Evolutionary conservation across 2,113 vertebrate species (phyloP).

Genomic region (Ardeotis arabs): DNA sequence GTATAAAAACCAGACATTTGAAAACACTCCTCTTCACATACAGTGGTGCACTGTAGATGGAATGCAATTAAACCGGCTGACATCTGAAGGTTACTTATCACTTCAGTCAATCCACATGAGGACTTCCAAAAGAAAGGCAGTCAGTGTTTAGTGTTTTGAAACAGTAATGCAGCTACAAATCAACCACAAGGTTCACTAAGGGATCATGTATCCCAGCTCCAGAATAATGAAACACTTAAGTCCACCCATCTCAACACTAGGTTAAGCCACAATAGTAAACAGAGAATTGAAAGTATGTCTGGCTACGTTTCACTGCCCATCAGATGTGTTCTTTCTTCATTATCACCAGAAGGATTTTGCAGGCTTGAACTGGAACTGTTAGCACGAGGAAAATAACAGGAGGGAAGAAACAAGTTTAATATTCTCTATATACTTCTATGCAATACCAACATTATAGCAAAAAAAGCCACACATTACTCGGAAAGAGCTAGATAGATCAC

Average conservation of each 20-base stretch:
- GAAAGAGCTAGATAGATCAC: not conserved
- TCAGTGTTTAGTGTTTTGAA: not conserved
- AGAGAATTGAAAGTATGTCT: not conserved
- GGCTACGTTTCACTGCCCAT: slow-evolving; percentile 52
- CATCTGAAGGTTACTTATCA: not conserved
- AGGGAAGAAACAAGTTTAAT: not conserved
- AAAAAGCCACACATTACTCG: not conserved
- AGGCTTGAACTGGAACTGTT: slow-evolving; percentile 64
- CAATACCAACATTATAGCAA: not conserved
- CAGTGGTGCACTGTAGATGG: not conserved
- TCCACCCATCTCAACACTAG: not conserved
- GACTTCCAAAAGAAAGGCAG: slow-evolving; percentile 29
- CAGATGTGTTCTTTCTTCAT: slow-evolving; percentile 69
- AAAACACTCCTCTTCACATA: not conserved
- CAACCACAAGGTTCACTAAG: not conserved
- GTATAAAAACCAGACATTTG: not conserved
- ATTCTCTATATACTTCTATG: not conserved
- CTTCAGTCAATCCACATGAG: not conserved
- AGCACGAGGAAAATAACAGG: not conserved
- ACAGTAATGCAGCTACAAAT: not conserved
- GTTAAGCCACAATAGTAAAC: not conserved
- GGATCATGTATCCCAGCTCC: not conserved
- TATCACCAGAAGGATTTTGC: slow-evolving; percentile 9
- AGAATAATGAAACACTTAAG: slow-evolving; percentile 5
- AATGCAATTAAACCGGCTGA: not conserved